A percentile compares a stretch with the other conserved stretches of the same genome.
Conservation (phyloP, 2,888 invertebrate genomes). For the Anoncus sp. region DNA sequence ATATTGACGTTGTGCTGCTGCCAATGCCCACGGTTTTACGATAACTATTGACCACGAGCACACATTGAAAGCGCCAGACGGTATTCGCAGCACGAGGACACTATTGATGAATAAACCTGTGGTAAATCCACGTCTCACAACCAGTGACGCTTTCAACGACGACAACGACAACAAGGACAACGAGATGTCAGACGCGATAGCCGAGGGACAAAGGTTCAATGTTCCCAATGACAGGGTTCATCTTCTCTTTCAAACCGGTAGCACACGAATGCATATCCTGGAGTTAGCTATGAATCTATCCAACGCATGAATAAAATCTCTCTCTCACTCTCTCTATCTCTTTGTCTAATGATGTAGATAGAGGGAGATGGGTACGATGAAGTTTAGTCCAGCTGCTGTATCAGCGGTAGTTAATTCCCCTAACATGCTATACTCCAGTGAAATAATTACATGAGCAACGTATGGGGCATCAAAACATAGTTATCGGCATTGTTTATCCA, state of each 20-base stretch:
- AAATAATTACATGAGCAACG: constrained; percentile 3
- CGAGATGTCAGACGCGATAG: constrained; percentile 32
- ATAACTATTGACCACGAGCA: constrained; percentile 52
- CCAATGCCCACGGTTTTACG: constrained; percentile 33
- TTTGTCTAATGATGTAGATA: constrained; percentile 28
- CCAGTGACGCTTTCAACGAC: constrained; percentile 7
- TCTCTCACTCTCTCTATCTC: no score
- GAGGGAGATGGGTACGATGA: constrained; percentile 2
- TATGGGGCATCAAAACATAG: no score
- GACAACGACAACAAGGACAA: constrained; percentile 8
- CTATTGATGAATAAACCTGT: constrained; percentile 18
- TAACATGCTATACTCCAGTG: constrained; percentile 2
- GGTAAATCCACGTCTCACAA: constrained; percentile 10
- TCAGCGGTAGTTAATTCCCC: neutral
- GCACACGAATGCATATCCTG: constrained; percentile 21
- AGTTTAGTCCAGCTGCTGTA: constrained; percentile 8
- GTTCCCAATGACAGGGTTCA: constrained; percentile 25
- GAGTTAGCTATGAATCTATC: constrained; percentile 29
- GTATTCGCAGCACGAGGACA: neutral
- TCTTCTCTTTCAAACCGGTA: constrained; percentile 10
- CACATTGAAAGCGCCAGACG: constrained; percentile 30
- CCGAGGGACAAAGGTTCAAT: constrained; percentile 2
- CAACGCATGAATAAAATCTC: constrained; percentile 33
- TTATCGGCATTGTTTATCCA: no score
- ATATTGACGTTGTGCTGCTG: no score